phyloP scores from a whole-genome alignment of 1,140 invertebrate genomes.

The Campoletis sonorensis region DNA sequence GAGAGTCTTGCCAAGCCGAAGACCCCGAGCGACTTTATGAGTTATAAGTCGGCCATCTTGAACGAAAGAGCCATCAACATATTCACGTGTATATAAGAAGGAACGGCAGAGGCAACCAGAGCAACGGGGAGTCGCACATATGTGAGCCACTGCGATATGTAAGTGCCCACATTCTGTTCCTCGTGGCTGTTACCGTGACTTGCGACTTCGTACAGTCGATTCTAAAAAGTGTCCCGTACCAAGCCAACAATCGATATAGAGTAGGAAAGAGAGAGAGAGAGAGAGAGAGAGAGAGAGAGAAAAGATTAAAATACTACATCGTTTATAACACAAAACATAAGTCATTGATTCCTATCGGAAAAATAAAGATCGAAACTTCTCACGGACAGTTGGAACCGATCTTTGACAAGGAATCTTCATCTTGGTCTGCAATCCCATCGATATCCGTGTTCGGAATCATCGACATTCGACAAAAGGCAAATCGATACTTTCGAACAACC shows the following conservation, averaged over 20 bases:
- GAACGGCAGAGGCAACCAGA: conserved; percentile 29
- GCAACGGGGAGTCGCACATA: conserved; percentile 56
- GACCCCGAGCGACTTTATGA: conserved; percentile 70
- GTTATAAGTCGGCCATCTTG: conserved; percentile 75
- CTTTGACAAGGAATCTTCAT: neutral
- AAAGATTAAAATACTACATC: conserved; percentile 6
- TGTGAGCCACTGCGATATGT: conserved; percentile 69
- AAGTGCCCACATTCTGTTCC: conserved; percentile 68
- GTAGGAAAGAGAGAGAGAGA: neutral
- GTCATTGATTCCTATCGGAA: conserved; percentile 28
- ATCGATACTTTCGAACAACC: conserved; percentile 26
- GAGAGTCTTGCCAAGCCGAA: conserved; percentile 59
- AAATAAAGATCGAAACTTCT: neutral
- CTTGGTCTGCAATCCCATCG: neutral
- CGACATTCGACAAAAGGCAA: neutral
- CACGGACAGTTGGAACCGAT: conserved; percentile 5
- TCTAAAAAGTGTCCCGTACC: conserved; percentile 54
- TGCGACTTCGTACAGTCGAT: conserved; percentile 63
- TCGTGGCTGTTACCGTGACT: conserved; percentile 15
- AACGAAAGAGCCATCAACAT: conserved; percentile 65
- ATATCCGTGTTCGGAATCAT: neutral
- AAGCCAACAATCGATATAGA: neutral
- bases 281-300: neutral
- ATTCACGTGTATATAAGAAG: conserved; percentile 65
- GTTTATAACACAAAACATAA: conserved; percentile 21